phyloP scores from a whole-genome alignment of 2,113 vertebrate species.

The Hoplias malabaricus region DNA sequence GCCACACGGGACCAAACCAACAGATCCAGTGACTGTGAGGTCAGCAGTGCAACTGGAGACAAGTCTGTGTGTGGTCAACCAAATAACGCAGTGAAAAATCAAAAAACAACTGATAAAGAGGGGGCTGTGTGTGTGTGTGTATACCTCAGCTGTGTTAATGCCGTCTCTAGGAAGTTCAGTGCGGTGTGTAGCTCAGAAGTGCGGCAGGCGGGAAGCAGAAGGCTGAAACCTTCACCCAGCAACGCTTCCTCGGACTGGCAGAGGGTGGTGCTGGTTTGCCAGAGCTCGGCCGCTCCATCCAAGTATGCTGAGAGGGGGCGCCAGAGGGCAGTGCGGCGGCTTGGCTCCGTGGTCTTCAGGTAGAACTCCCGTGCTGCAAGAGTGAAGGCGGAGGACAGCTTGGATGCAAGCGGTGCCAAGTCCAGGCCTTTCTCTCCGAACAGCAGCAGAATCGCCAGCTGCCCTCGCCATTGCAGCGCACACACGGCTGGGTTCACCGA shows the following conservation, averaged over 20 bases:
- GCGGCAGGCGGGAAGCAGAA: constrained; percentile 89
- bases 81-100: too few relatives aligned
- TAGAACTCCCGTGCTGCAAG: constrained; percentile 90
- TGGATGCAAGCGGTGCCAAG: constrained; percentile 79
- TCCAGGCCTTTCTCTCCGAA: constrained; percentile 89
- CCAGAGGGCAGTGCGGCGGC: constrained; percentile 86
- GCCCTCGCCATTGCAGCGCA: constrained; percentile 87
- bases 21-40: background rate
- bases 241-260: constrained; percentile 89
- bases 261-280: constrained; percentile 83
- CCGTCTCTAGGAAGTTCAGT: constrained; percentile 82
- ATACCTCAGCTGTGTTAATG: constrained; percentile 88
- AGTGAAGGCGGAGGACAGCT: constrained; percentile 79
- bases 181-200: constrained; percentile 82
- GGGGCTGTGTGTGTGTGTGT: constrained; percentile 19
- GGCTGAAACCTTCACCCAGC: constrained; percentile 89
- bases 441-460: constrained; percentile 85
- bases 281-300: constrained; percentile 90
- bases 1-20: background rate
- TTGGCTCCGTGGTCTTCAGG: constrained; percentile 80
- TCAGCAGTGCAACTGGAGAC: constrained; percentile 24
- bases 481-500: constrained; percentile 67
- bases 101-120: too few relatives aligned
- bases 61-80: background rate
- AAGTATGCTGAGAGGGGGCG: constrained; percentile 85